phyloP scores from a whole-genome alignment of 2,797 vertebrate genomes.

The Mormyrops attenuatus region DNA sequence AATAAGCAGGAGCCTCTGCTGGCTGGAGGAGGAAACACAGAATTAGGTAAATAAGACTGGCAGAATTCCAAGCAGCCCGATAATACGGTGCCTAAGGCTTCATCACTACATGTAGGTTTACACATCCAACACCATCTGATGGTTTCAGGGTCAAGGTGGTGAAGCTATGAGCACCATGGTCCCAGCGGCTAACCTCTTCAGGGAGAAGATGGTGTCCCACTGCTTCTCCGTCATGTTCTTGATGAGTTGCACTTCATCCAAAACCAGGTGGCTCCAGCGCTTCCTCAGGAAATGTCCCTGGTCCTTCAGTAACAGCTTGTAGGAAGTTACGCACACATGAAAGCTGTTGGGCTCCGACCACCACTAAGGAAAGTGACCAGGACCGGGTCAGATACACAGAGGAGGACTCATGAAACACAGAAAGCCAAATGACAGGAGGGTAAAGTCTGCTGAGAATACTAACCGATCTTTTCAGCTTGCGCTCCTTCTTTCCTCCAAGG shows the following conservation, averaged over 20 bases:
- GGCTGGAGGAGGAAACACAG: conserved; percentile 53
- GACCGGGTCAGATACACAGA: background rate
- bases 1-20: conserved; percentile 82
- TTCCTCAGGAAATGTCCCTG: conserved; percentile 76
- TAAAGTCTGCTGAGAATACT: background rate
- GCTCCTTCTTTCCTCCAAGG: conserved; percentile 79
- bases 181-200: conserved; percentile 67
- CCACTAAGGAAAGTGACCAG: conserved; percentile 51
- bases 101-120: background rate
- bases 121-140: background rate
- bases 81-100: background rate
- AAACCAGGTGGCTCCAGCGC: conserved; percentile 78
- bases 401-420: background rate
- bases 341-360: conserved; percentile 83
- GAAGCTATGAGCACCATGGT: background rate
- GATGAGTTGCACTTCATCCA: conserved; percentile 86
- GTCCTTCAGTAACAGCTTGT: conserved; percentile 85
- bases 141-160: background rate
- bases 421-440: background rate
- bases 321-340: conserved; percentile 86
- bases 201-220: conserved; percentile 80
- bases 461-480: conserved; percentile 86
- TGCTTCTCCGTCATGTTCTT: conserved; percentile 86
- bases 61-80: conserved; percentile 21
- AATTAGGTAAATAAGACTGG: background rate